These are phyloP conservation scores for Onychomys arenicola DNA, from an alignment of 2,797 vertebrate genomes.

Conservation along the genomic window DNA sequence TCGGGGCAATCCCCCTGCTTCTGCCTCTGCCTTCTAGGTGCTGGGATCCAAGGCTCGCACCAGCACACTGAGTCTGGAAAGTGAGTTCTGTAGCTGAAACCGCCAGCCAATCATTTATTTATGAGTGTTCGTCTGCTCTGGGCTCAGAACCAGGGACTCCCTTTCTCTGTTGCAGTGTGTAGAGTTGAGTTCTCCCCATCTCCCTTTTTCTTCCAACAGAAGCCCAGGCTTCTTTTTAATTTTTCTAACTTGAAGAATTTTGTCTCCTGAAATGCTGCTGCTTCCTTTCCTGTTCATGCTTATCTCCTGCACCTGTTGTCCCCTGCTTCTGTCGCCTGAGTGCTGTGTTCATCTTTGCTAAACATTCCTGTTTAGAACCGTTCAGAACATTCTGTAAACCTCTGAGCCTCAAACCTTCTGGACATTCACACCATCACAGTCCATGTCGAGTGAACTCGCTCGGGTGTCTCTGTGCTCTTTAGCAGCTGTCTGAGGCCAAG, in stretches of 20 bases:
- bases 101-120: neutral
- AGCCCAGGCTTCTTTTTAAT: neutral
- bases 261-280: neutral
- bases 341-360: neutral
- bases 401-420: conserved; percentile 3
- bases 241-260: neutral
- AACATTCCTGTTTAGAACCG: neutral
- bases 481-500: neutral
- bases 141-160: neutral
- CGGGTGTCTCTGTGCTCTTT: neutral
- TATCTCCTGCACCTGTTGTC: conserved; percentile 24
- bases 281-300: conserved; percentile 43
- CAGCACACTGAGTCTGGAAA: neutral
- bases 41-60: neutral
- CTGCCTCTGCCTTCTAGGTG: neutral
- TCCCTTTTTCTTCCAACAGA: neutral
- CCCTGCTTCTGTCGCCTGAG: conserved; percentile 15
- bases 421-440: neutral
- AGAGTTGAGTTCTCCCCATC: neutral
- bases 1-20: neutral
- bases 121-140: neutral
- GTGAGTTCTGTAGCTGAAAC: neutral
- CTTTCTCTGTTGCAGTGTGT: neutral
- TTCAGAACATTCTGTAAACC: neutral
- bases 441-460: neutral